A percentile compares a stretch with the other conserved stretches of the same genome.
phyloP scores from a whole-genome alignment of 2,888 invertebrate genomes.

The Drosophila setosimentum region DNA sequence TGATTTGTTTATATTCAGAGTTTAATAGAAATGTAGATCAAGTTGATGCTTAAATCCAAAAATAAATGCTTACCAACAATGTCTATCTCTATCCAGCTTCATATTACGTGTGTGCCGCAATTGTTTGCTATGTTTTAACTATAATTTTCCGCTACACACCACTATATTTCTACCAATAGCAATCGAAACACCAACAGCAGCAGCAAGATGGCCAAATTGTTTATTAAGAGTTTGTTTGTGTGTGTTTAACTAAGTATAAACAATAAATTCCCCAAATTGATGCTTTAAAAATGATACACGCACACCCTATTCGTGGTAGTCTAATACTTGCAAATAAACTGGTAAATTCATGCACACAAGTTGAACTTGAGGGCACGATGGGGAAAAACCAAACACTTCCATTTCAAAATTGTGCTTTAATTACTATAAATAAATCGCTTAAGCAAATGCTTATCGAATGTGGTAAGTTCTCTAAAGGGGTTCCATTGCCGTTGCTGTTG shows the following conservation, averaged over 20 bases:
- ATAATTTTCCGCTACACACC: conserved; percentile 66
- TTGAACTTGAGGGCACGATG: conserved; percentile 28
- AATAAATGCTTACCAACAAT: conserved; percentile 44
- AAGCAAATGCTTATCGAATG: conserved; percentile 53
- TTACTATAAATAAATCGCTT: conserved; percentile 62
- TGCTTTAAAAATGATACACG: conserved; percentile 63
- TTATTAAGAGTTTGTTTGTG: conserved; percentile 73
- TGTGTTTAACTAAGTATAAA: conserved; percentile 62
- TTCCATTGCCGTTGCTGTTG: conserved; percentile 8
- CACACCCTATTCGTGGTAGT: conserved; percentile 10
- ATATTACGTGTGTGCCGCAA: conserved; percentile 18
- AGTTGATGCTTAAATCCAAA: conserved; percentile 42
- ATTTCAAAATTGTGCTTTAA: conserved; percentile 68
- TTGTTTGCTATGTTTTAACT: conserved; percentile 69
- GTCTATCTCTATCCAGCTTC: conserved; percentile 25
- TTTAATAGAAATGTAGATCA: conserved; percentile 16
- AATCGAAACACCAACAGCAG: conserved; percentile 25
- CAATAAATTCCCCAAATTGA: conserved; percentile 61
- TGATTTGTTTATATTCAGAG: conserved; percentile 10
- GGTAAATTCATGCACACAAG: conserved; percentile 22
- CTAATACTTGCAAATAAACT: conserved; percentile 19
- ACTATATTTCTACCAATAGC: conserved; percentile 54
- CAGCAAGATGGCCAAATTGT: conserved; percentile 55
- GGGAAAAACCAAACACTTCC: conserved; percentile 41
- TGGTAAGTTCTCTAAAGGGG: conserved; percentile 29